phyloP scores from a whole-genome alignment of 2,797 vertebrate genomes.

The Oreochromis grahami region DNA sequence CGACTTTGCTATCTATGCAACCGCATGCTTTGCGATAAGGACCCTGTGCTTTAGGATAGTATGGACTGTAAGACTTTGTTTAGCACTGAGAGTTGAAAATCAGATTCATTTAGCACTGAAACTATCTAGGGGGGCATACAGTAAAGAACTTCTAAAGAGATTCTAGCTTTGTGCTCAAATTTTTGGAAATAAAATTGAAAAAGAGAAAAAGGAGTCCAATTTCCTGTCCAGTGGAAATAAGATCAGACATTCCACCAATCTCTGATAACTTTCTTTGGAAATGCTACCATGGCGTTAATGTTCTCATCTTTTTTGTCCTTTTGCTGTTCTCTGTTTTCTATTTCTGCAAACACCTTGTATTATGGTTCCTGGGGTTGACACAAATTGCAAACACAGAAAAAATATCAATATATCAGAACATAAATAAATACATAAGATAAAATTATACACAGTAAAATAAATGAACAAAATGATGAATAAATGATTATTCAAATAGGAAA shows the following conservation, averaged over 20 bases:
- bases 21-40: not conserved
- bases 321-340: not conserved
- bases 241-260: not conserved
- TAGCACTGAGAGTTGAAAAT: not conserved
- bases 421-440: not conserved
- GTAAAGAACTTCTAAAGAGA: not conserved
- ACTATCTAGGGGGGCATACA: not conserved
- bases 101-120: not conserved
- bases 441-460: not conserved
- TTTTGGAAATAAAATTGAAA: not conserved
- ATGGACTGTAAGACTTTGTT: not conserved
- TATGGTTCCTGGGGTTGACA: not conserved
- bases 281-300: not conserved
- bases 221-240: not conserved
- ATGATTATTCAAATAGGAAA: not conserved
- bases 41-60: not conserved
- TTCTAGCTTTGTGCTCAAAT: not conserved
- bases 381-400: not conserved
- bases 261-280: not conserved
- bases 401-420: not conserved
- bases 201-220: not conserved
- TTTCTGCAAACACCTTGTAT: not conserved
- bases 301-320: not conserved
- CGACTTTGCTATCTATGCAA: slow-evolving; percentile 4
- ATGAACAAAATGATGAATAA: not conserved